Base-by-base conservation (phyloP, 2,888 invertebrate species). In the Theodoxus fluviatilis region DNA sequence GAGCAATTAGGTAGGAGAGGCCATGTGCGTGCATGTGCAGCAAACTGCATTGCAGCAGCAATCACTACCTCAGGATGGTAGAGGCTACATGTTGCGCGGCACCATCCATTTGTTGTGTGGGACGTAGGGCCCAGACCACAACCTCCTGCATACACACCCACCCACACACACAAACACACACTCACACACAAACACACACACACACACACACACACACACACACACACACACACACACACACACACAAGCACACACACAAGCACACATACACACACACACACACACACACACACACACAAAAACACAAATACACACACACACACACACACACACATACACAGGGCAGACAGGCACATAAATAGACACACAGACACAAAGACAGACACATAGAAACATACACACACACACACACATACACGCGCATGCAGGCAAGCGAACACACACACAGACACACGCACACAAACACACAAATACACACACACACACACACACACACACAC, bases 341-440 rank as follows among this genome's bases (percentile, higher is more conserved):
- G 43, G 69, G 12, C 2, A 28, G 31, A 22, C 15, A n/a, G 31
- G 37, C 18, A n/a, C 18, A 40, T 31, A 63, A 25, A 63, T 3
- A 63, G 35, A 35, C 1, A 63, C 9, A 37, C 37, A 35, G 63
- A 63, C 2, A 37, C 4, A 59, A 31, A 59, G 59, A 59, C 25
- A 59, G 22, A 59, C 25, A 59, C 25, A 59, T 3, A 22, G 57
- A 43, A 15, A 43, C 12, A 43, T 9, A 43, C 12, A 43, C 12
- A 43, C 9, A 9, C 9, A 28, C 25, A 43, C 12, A 65, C 4
- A 37, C 69, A 15, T 37, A 65, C 68, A 64, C 0, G 18, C 47
- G 7, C 35, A 4, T 12, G 66, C 63, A 12, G 68, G 55, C 15
- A 70, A 37, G n/a, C n/a, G n/a, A n/a, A n/a, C n/a, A n/a, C n/a